These are phyloP conservation scores for Argentina silus DNA, from an alignment of 2,797 vertebrate species.

Conservation along the genomic window DNA sequence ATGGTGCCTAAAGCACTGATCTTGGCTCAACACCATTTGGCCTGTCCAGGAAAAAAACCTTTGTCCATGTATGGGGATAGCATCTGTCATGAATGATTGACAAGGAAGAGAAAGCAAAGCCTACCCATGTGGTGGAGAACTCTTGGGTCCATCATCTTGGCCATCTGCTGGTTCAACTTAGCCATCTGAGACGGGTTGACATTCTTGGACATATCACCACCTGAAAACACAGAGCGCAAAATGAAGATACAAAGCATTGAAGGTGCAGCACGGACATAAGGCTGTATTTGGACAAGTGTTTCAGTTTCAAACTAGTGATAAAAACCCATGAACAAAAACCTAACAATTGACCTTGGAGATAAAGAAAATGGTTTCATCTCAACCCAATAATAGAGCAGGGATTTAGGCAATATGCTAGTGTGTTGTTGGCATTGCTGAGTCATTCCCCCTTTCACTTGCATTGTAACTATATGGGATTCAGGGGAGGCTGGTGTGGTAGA, in stretches of 20 bases:
- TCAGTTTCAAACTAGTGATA: background rate
- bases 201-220: slow-evolving; percentile 99
- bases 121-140: slow-evolving; percentile 99
- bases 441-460: background rate
- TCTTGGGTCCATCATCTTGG: slow-evolving; percentile 99
- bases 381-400: no score
- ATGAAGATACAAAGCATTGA: background rate
- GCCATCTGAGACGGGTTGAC: slow-evolving; percentile 98
- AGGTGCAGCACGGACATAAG: background rate
- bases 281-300: background rate
- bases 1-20: background rate
- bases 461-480: background rate
- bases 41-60: background rate
- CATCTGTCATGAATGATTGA: background rate
- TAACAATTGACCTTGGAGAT: no score
- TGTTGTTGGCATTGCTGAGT: no score
- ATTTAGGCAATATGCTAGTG: no score
- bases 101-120: slow-evolving; percentile 21
- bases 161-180: slow-evolving; percentile 99
- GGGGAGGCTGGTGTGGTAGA: no score
- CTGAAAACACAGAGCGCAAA: slow-evolving; percentile 65
- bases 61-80: background rate
- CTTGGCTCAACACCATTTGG: background rate
- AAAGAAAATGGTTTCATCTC: no score
- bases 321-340: background rate